phyloP scores from a whole-genome alignment of 2,888 invertebrate species.

The Eurytoma adleriae region DNA sequence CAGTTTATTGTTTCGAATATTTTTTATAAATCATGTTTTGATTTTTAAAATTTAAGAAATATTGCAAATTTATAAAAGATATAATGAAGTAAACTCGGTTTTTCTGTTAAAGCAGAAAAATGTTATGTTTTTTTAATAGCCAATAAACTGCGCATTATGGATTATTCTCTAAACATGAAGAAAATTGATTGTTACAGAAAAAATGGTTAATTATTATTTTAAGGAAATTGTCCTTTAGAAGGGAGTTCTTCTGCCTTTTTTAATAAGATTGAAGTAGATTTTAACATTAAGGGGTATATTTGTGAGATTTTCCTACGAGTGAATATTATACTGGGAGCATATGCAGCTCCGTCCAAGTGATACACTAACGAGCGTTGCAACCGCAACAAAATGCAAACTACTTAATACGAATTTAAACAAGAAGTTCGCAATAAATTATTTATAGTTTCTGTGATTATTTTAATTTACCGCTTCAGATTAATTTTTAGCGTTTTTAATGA shows the following conservation, averaged over 20 bases:
- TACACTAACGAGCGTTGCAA: constrained; percentile 29
- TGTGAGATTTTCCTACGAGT: constrained; percentile 46
- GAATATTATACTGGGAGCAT: constrained; percentile 25
- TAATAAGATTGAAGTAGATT: constrained; percentile 50
- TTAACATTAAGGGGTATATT: constrained; percentile 26
- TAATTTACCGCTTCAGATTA: constrained; percentile 2
- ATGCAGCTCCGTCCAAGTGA: constrained; percentile 45
- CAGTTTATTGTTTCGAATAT: no score
- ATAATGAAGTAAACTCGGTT: no score
- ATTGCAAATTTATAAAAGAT: no score
- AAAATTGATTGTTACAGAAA: no score
- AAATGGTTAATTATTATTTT: not conserved
- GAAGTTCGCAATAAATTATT: constrained; percentile 22
- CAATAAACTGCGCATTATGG: no score
- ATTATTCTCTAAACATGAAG: no score
- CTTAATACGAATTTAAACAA: constrained; percentile 10
- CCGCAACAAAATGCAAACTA: constrained; percentile 26
- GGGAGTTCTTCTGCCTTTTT: constrained; percentile 54
- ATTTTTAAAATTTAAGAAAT: no score
- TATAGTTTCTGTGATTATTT: constrained; percentile 47
- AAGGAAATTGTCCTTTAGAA: constrained; percentile 54
- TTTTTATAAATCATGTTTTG: no score
- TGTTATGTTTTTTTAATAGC: no score
- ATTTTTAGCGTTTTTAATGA: constrained; percentile 1
- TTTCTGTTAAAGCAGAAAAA: no score